Evolutionary conservation across 1,140 invertebrate species (phyloP).

Genomic region (Camponotus floridanus): DNA sequence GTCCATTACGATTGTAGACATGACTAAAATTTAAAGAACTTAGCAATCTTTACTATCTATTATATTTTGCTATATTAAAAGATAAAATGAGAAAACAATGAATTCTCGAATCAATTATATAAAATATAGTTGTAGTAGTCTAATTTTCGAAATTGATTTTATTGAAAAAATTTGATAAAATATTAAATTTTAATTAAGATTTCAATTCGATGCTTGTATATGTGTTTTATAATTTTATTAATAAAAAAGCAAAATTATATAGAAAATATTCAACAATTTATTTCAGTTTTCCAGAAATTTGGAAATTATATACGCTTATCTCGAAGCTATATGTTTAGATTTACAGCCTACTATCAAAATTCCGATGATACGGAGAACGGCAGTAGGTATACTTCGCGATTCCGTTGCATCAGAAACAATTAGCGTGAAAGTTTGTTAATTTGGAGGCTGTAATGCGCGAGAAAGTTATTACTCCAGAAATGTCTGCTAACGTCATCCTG

Average conservation of each 20-base stretch:
- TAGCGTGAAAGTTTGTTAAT: conserved; percentile 60
- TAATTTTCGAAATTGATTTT: neutral
- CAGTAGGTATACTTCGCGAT: conserved; percentile 6
- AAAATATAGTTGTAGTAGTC: neutral
- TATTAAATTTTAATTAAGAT: neutral
- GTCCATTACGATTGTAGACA: neutral
- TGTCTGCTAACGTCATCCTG: conserved; percentile 49
- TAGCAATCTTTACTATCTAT: neutral
- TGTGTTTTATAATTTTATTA: neutral
- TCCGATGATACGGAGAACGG: neutral
- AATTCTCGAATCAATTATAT: neutral
- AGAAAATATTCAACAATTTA: neutral
- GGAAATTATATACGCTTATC: conserved; percentile 27
- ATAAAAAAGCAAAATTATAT: neutral
- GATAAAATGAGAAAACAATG: neutral
- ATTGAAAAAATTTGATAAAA: neutral
- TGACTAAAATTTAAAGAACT: neutral
- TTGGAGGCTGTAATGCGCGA: conserved; percentile 45
- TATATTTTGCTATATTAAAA: neutral
- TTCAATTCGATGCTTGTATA: neutral
- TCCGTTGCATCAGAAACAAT: conserved; percentile 55
- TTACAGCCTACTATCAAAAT: conserved; percentile 16
- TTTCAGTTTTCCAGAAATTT: neutral
- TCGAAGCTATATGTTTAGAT: conserved; percentile 6
- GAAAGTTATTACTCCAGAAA: conserved; percentile 56